A percentile compares a stretch with the other conserved stretches of the same genome.
Conservation (phyloP, 2,888 invertebrate genomes). For the Cataglyphis albicans region DNA sequence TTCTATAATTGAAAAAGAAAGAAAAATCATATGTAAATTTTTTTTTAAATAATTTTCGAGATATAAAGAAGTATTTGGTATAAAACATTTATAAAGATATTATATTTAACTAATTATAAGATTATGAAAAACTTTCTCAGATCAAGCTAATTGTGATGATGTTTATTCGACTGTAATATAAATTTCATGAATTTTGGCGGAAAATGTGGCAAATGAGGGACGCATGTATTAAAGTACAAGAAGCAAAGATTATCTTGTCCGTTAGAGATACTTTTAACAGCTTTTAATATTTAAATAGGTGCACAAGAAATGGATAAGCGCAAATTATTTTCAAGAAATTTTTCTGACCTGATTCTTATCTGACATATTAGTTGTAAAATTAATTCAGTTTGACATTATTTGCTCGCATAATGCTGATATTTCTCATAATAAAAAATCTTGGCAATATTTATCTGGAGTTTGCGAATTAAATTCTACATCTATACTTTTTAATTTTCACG, state of each 20-base stretch:
- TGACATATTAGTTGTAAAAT: not conserved
- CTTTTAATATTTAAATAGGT: constrained; percentile 67
- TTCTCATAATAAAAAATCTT: not conserved
- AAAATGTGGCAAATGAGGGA: not conserved
- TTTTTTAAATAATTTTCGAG: not conserved
- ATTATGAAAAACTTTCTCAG: not conserved
- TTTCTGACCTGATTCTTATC: constrained; percentile 17
- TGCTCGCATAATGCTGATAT: not conserved
- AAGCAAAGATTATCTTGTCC: constrained; percentile 39
- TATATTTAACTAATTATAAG: not conserved
- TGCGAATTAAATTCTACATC: not conserved
- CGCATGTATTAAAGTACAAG: not conserved
- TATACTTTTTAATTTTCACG: not conserved
- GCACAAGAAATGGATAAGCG: constrained; percentile 70
- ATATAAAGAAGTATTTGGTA: not conserved
- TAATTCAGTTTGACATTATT: not conserved
- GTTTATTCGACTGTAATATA: not conserved
- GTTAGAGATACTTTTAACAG: constrained; percentile 69
- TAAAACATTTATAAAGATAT: not conserved
- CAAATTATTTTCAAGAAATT: constrained; percentile 62
- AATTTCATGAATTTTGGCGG: not conserved
- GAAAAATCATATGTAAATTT: not conserved
- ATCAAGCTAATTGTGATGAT: not conserved
- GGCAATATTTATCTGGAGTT: not conserved
- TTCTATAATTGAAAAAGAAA: not conserved